Evolutionary conservation across 2,888 invertebrate species (phyloP), one percentile per base, ranked within the genome.

Genomic region (Saturnia japonica): DNA sequence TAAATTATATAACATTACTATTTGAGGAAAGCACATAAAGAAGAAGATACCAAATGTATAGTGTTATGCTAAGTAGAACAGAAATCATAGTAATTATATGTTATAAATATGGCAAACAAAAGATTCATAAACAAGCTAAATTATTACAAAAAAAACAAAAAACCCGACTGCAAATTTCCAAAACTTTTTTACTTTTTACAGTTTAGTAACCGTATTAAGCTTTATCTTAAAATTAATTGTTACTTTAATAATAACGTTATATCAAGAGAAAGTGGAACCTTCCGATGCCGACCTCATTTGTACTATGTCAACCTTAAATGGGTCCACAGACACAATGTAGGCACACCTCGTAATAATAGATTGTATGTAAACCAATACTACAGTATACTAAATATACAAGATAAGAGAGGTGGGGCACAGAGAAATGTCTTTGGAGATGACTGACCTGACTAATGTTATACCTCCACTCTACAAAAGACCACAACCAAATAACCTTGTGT

Each of bases 241-340:
- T 54, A 64, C 47, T 66, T 54, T 67, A 72, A 72, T 70, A 72
- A 72, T 64, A 68, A 51, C 54, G 19, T 67, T 54, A 7, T 66
- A 68, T 54, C 68, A n/a, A 67, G 72, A 69, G 72, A 72, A 72
- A 72, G 72, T 70, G 47, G 72, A 69, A 67, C 72, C 72, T 70
- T 70, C 25, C 69, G 71, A 68, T 62, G 51, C n/a, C 51, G 72
- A 70, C 68, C 72, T 60, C 64, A 62, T 70, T 72, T 64, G 51
- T 72, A 67, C 69, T 68, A 28, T 43, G 60, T 70, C 40, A 70
- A 70, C 70, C 42, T 70, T 28, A 70, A 54, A 40, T 54, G 6
- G 67, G 66, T 66, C 42, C 66, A 66, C 51, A 19, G 51, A 64
- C 51, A 70, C 66, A 34, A 66, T 70, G 66, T 22, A 25, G 19